phyloP scores from a whole-genome alignment of 2,888 invertebrate species.

The Coelopa pilipes region DNA sequence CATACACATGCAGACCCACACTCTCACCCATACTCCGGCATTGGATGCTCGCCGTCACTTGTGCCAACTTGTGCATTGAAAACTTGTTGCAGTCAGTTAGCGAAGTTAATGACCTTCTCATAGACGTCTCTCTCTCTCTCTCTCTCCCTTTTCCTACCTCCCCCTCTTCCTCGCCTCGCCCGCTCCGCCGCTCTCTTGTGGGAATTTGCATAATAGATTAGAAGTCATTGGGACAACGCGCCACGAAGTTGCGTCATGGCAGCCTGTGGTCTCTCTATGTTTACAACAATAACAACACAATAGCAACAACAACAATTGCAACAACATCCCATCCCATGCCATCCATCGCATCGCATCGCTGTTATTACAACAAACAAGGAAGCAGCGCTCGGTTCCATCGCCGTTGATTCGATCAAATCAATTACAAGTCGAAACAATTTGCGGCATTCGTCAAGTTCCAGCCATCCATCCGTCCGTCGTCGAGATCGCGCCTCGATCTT shows the following conservation, averaged over 20 bases:
- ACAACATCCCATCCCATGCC: conserved; percentile 12
- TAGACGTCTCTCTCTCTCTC: not conserved
- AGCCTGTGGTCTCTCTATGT: not conserved
- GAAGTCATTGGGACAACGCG: conserved; percentile 50
- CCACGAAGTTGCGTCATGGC: conserved; percentile 4
- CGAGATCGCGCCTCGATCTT: conserved; percentile 23
- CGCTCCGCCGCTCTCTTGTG: conserved; percentile 22
- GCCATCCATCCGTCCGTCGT: too few relatives aligned
- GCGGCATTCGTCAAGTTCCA: conserved; percentile 15
- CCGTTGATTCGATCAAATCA: conserved; percentile 37
- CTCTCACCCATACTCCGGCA: not conserved
- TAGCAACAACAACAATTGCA: conserved; percentile 15
- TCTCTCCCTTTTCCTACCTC: not conserved
- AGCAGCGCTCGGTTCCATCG: conserved; percentile 18
- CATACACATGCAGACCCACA: not conserved
- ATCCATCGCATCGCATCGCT: too few relatives aligned
- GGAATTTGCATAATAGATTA: conserved; percentile 50
- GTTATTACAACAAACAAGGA: conserved; percentile 32
- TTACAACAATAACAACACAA: conserved; percentile 7
- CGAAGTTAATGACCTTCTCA: conserved; percentile 41
- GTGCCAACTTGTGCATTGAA: conserved; percentile 11
- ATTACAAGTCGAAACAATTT: conserved; percentile 18
- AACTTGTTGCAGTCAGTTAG: conserved; percentile 27
- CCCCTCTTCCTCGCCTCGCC: not conserved
- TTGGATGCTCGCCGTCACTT: not conserved